These are phyloP conservation scores for Sinonovacula constricta DNA, from an alignment of 1,140 invertebrate genomes.

Conservation along the genomic window DNA sequence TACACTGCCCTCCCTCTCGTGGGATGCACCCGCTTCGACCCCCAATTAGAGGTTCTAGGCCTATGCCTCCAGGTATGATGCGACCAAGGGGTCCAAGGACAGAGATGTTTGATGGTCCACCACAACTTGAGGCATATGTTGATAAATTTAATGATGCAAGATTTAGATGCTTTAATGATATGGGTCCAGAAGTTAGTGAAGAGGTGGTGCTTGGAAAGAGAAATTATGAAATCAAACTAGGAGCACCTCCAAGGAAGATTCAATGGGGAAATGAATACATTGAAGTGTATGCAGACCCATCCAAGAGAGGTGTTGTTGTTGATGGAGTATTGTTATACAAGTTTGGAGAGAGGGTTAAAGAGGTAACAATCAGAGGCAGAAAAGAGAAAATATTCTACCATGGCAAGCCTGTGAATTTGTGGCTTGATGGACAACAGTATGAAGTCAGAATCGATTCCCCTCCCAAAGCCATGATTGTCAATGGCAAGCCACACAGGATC, in stretches of 20 bases:
- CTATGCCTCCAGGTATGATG: too few species aligned
- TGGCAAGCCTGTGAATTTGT: slow-evolving; percentile 68
- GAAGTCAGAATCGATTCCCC: slow-evolving; percentile 75
- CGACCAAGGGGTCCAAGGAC: too few species aligned
- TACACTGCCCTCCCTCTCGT: too few species aligned
- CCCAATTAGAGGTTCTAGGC: too few species aligned
- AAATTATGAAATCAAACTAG: slow-evolving; percentile 68
- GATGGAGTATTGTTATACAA: slow-evolving; percentile 69
- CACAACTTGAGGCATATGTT: slow-evolving; percentile 16
- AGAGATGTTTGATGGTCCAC: too few species aligned
- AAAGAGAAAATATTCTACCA: slow-evolving; percentile 70
- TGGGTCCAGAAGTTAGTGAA: slow-evolving; percentile 58
- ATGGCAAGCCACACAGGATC: slow-evolving; percentile 64
- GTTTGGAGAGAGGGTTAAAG: slow-evolving; percentile 74
- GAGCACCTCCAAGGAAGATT: slow-evolving; percentile 62
- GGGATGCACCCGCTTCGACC: too few species aligned
- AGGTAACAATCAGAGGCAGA: slow-evolving; percentile 59
- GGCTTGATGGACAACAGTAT: slow-evolving; percentile 75
- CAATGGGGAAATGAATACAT: slow-evolving; percentile 51
- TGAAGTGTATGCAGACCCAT: slow-evolving; percentile 66
- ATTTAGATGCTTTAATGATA: slow-evolving; percentile 46
- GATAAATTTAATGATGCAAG: slow-evolving; percentile 53
- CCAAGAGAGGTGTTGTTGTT: slow-evolving; percentile 65
- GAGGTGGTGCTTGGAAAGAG: slow-evolving; percentile 74
- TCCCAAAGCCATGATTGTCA: slow-evolving; percentile 69